Evolutionary conservation across 2,113 vertebrate species (phyloP), one percentile per base, ranked within the genome.

Genomic region (Corapipo altera): DNA sequence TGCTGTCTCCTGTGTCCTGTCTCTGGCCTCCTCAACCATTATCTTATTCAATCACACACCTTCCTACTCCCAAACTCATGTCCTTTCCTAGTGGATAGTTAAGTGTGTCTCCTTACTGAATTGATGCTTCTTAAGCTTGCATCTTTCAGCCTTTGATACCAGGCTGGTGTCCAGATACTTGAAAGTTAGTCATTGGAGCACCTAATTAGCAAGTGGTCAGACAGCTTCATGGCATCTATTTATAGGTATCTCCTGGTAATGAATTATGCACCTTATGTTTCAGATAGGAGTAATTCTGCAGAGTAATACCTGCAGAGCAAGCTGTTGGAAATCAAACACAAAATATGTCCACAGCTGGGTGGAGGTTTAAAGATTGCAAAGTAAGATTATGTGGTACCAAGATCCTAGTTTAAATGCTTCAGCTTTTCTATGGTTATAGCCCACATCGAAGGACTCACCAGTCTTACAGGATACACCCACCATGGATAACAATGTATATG

Each of bases 401-500:
- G 95, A 52, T 64, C 35, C 54, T 90, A 21, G 22, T 91, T 93
- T 55, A 88, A 32, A 44, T 21, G 18, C 28, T 88, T 90, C 75
- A 57, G 20, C 15, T 67, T 43, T 61, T 65, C 59, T 65, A 6
- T 51, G 49, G 22, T 62, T 86, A 54, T 62, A 67, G 66, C 15
- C 18, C 23, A 64, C 49, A 59, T 4, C 30, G 37, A 51, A 88
- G 46, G 46, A 73, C 15, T 84, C 33, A 54, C 2, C 4, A 20
- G 59, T 52, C 74, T 81, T 83, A 70, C 3, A 84, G 71, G 78
- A 88, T 62, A 33, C 44, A 82, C 28, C 28, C 51, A 85, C 35
- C 37, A 58, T 6, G 21, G 61, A 43, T 80, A 76, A 90, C 84
- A 94, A 91, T 57, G 39, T 82, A 97, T 95, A 94, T 90, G 55